Evolutionary conservation across 2,888 invertebrate genomes (phyloP), one percentile per base, ranked within the genome.

Genomic region (Phorcus lineatus): DNA sequence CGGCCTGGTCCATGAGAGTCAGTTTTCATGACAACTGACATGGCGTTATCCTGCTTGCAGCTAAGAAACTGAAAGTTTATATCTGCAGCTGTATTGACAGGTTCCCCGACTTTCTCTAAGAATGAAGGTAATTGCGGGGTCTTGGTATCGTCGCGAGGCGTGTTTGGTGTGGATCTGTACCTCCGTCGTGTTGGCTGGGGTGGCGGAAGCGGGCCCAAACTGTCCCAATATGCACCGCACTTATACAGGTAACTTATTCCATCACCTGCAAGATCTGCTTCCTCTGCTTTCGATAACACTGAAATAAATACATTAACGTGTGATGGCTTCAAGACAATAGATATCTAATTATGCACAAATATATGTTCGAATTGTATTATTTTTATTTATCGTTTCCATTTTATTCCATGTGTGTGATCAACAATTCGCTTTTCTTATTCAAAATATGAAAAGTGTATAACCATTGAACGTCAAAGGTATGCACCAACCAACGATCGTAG

Each of bases 211-310:
- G 88, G 88, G 16, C 89, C 89, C 88, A 97, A 97, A 31, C 96
- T 95, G 57, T 82, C 80, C 97, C 97, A 97, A 92, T 97, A 97
- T 89, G 97, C 96, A 91, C 97, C 96, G 57, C 97, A 94, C 67
- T 95, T 96, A 90, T 96, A 96, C 62, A 97, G 94, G 92, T 97
- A 97, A 55, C 95, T 95, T 19, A 97, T 95, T 0, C 97, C 97
- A 97, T 93, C 97, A 96, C 94, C 97, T 96, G 0, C 86, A 9
- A 82, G 52, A 74, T 70, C 77, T 17, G 80, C 55, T 54, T 80
- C 52, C 40, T 82, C 82, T 70, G 66, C 47, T 47, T 47, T 47
- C 11, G 47, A 47, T 47, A 47, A 47, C 47, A 47, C 47, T 47
- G 47, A 9, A 47, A 47, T 47, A 11, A 47, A 47, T 1, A 47